Conservation (phyloP, 1,140 invertebrate species). For the Bradysia coprophila region DNA sequence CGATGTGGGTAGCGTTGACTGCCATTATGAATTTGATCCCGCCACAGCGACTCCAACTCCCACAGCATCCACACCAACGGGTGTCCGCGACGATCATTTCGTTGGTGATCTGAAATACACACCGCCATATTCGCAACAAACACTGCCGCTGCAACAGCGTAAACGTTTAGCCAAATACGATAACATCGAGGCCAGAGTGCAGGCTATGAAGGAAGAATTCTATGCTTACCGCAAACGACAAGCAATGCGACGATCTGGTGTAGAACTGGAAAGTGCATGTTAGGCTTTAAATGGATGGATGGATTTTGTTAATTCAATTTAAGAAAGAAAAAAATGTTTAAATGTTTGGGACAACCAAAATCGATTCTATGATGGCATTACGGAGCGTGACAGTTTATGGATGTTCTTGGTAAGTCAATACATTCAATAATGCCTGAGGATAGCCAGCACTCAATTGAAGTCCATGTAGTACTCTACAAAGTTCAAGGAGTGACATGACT, state of each 20-base stretch:
- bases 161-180: conserved; percentile 28
- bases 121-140: conserved; percentile 6
- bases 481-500: too few relatives aligned
- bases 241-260: conserved; percentile 37
- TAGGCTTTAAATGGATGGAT: conserved; percentile 21
- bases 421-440: too few relatives aligned
- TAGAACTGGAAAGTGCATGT: conserved; percentile 56
- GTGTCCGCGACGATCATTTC: conserved; percentile 14
- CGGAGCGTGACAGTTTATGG: too few relatives aligned
- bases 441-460: too few relatives aligned
- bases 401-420: too few relatives aligned
- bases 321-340: too few relatives aligned
- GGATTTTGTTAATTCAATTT: too few relatives aligned
- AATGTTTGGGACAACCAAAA: too few relatives aligned
- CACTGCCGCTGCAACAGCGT: conserved; percentile 18
- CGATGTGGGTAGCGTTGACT: conserved; percentile 77
- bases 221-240: conserved; percentile 79
- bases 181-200: conserved; percentile 76
- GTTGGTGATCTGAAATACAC: conserved; percentile 25
- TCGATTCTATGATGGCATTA: too few relatives aligned
- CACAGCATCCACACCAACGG: conserved; percentile 37
- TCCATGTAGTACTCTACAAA: too few relatives aligned
- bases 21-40: conserved; percentile 85
- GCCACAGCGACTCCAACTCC: conserved; percentile 47
- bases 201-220: conserved; percentile 91